Percentiles rank a stretch among this genome's conserved stretches.
These are phyloP conservation scores for Malthinus flaveolus DNA, from an alignment of 2,888 invertebrate genomes.

Conservation along the genomic window DNA sequence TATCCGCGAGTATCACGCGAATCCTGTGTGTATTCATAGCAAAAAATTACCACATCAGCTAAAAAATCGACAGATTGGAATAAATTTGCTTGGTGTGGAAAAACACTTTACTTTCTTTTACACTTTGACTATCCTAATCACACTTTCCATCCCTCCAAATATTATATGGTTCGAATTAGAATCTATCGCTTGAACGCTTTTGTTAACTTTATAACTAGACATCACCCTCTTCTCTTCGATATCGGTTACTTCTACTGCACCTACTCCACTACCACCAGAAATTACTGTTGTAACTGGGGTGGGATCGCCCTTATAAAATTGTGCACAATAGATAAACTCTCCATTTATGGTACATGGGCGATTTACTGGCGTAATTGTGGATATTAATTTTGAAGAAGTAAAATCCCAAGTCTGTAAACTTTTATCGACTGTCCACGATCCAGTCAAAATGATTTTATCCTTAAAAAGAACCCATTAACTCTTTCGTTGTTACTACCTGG, in stretches of 20 bases:
- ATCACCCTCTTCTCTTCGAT: conserved; percentile 44
- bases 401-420: conserved; percentile 62
- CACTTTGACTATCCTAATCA: conserved; percentile 36
- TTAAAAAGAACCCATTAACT: neutral
- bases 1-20: too few species aligned
- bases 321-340: conserved; percentile 61
- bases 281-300: conserved; percentile 44
- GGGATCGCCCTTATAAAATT: conserved; percentile 53
- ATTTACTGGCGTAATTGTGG: conserved; percentile 57
- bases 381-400: conserved; percentile 55
- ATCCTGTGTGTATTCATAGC: too few species aligned
- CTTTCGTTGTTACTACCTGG: too few species aligned
- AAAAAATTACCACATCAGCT: too few species aligned
- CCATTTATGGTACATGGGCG: conserved; percentile 59
- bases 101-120: too few species aligned
- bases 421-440: conserved; percentile 61
- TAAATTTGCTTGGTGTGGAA: too few species aligned
- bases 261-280: conserved; percentile 48
- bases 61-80: too few species aligned
- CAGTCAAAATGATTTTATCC: conserved; percentile 51
- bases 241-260: conserved; percentile 48
- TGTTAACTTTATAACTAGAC: conserved; percentile 40
- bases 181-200: conserved; percentile 46
- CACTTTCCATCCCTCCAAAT: conserved; percentile 49
- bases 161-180: conserved; percentile 39